Evolutionary conservation across 2,797 vertebrate genomes (phyloP).

Genomic region (Sandelia bainsii): DNA sequence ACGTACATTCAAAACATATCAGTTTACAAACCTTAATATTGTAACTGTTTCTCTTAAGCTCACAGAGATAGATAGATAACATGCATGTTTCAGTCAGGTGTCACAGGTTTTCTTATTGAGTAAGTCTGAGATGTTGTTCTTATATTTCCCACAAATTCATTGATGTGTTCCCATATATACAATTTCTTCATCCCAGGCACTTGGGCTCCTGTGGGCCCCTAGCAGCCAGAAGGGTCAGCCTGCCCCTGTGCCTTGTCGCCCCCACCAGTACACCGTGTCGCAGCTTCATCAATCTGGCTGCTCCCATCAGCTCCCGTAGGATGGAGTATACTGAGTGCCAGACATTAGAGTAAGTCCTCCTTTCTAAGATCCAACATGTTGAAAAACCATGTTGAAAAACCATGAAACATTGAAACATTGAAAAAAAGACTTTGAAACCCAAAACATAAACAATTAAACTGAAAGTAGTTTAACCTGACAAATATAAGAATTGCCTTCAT

Average conservation of each 20-base stretch:
- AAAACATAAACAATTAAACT: no score
- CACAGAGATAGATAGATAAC: no score
- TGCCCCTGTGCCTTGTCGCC: slow-evolving; percentile 28
- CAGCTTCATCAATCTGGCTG: slow-evolving; percentile 81
- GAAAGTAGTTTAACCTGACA: no score
- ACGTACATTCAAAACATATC: background rate
- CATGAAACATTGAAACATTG: no score
- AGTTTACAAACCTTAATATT: no score
- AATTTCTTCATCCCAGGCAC: slow-evolving; percentile 52
- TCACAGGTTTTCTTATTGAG: background rate
- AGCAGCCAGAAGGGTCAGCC: slow-evolving; percentile 39
- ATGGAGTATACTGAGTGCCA: slow-evolving; percentile 82
- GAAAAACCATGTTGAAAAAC: no score
- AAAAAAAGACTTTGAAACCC: no score
- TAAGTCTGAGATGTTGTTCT: background rate
- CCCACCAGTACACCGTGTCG: slow-evolving; percentile 48
- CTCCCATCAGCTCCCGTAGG: slow-evolving; percentile 69
- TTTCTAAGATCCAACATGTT: background rate
- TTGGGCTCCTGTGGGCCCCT: slow-evolving; percentile 68
- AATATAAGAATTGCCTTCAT: background rate
- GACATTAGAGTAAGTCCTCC: slow-evolving; percentile 70
- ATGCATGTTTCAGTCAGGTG: background rate
- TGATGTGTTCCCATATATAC: background rate
- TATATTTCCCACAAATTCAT: background rate
- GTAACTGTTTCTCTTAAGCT: no score